Evolutionary conservation across 2,888 invertebrate genomes (phyloP).

Genomic region (Mimas tiliae): DNA sequence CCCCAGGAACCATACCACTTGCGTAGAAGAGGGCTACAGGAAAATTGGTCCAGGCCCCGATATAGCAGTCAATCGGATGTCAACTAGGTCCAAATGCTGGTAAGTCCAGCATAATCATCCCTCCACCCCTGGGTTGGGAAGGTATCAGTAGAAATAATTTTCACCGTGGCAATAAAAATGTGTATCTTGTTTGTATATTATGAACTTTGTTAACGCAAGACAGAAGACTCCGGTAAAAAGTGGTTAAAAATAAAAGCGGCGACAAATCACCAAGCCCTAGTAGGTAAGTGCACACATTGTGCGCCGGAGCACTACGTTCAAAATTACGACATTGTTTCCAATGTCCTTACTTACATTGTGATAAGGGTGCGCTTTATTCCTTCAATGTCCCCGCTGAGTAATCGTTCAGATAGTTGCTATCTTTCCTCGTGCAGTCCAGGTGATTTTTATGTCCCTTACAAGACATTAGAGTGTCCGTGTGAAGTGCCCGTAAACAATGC

Average conservation of each 20-base stretch:
- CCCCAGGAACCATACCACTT: too few relatives aligned
- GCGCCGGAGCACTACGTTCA: constrained; percentile 30
- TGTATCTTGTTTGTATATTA: background rate
- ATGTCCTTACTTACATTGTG: constrained; percentile 32
- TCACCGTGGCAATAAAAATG: too few relatives aligned
- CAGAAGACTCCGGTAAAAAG: background rate
- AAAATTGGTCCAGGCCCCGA: too few relatives aligned
- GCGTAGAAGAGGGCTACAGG: too few relatives aligned
- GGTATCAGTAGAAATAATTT: too few relatives aligned
- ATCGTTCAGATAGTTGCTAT: constrained; percentile 69
- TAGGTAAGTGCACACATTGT: constrained; percentile 27
- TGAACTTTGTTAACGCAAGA: constrained; percentile 9
- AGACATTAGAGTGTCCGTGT: constrained; percentile 38
- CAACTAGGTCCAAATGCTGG: too few relatives aligned
- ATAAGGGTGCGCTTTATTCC: constrained; percentile 62
- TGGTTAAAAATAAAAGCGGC: constrained; percentile 21
- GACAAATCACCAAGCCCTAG: constrained; percentile 27
- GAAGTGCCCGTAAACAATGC: constrained; percentile 44
- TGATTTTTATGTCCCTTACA: constrained; percentile 64
- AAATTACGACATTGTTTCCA: constrained; percentile 43
- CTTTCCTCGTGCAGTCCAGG: constrained; percentile 58
- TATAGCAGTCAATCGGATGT: too few relatives aligned
- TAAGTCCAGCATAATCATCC: too few relatives aligned
- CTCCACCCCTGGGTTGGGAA: too few relatives aligned
- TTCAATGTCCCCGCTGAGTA: constrained; percentile 64